These are phyloP conservation scores for Passer domesticus DNA, from an alignment of 2,113 vertebrate species.

Conservation along the genomic window DNA sequence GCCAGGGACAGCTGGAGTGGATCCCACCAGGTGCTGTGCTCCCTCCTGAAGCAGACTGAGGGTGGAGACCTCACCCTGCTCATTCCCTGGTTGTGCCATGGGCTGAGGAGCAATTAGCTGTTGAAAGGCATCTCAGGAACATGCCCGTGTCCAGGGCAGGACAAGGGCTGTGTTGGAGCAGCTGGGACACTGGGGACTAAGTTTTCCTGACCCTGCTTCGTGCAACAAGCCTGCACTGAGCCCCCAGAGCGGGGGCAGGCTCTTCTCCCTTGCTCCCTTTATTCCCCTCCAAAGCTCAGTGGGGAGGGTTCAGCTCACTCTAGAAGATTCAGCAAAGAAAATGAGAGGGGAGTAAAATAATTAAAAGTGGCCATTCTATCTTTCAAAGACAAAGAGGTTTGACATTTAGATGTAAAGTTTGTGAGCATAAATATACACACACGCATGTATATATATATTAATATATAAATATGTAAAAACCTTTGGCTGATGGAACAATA, in stretches of 20 bases:
- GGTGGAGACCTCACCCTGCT: neutral
- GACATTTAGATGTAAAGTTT: neutral
- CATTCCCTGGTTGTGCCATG: neutral
- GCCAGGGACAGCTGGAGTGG: neutral
- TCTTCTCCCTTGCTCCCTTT: neutral
- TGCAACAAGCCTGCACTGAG: neutral
- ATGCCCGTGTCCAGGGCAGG: neutral
- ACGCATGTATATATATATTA: neutral
- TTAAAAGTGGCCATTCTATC: neutral
- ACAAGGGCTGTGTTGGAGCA: neutral
- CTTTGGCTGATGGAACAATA: slow-evolving; percentile 36
- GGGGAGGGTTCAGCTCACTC: neutral
- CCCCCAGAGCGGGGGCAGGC: neutral
- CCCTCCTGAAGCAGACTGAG: neutral
- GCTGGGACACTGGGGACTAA: neutral
- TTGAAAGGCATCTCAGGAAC: neutral
- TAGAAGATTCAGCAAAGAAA: neutral
- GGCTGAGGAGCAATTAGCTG: neutral
- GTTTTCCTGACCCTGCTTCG: neutral
- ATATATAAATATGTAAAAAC: neutral
- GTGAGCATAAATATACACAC: neutral
- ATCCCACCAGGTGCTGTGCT: neutral
- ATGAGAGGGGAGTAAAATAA: neutral
- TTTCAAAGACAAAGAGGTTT: neutral
- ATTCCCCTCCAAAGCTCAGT: neutral